Base-by-base conservation (phyloP, 2,888 invertebrate genomes). In the Callinectes sapidus region DNA sequence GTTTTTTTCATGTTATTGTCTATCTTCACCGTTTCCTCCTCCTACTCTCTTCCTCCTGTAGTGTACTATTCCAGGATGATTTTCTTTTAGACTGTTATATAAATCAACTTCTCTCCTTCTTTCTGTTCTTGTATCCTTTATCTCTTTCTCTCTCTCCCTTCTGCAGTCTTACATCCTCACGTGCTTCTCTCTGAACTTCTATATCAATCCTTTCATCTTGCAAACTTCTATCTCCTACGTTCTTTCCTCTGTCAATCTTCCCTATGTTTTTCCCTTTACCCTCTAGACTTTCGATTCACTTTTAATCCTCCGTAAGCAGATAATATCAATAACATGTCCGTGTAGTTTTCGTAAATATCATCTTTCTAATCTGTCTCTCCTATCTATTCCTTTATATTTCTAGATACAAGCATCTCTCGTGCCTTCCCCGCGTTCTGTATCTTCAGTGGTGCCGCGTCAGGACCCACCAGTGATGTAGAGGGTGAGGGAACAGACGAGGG, bases 391-490 rank as follows among this genome's bases (percentile, higher is more conserved):
- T 39, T 13, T 39, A 32, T 48, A 18, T 86, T 39, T n/a, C 39
- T 28, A 48, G 48, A 48, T 6, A 42, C 10, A 8, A 48, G 10
- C 48, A 48, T 48, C 16, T 39, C 42, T 23, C 10, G 16, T 48
- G 18, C 48, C 54, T 54, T 35, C 35, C 66, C 71, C 71, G 13
- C 71, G 13, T 28, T 10, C 81, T 10, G 18, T 6, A 0, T 32
- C 35, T 2, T 32, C 81, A 48, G 23, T 48, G 32, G 35, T 6
- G 32, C 42, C 5, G 35, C 48, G 8, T 35, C 6, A 39, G 39
- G 10, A 42, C 92, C n/a, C 81, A 93, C 94, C 94, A 16, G 92
- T 94, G 42, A 93, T 89, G 35, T 89, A 92, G 94, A 94, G 93
- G 8, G 92, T 88, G 39, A 92, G 18, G 23, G 92, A 92, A 77